Evolutionary conservation across 2,797 vertebrate species (phyloP).

Genomic region (Alosa sapidissima): DNA sequence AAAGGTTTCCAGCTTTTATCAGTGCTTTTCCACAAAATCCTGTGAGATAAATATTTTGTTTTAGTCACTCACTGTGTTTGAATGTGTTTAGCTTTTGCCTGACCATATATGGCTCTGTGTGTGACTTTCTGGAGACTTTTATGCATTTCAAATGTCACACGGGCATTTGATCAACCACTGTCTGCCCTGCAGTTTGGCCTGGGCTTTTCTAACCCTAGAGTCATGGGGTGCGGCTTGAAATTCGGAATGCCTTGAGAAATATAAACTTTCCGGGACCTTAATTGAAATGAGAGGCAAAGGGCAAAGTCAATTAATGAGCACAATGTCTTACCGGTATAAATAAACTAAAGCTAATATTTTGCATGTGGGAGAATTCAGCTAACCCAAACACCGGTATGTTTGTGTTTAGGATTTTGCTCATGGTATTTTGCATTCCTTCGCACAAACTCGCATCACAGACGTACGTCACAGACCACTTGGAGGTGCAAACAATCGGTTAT

Average conservation of each 20-base stretch:
- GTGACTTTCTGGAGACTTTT: neutral
- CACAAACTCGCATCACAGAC: no score
- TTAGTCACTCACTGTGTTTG: neutral
- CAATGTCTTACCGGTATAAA: no score
- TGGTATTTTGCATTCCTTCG: no score
- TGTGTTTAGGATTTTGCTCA: no score
- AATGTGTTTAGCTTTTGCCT: neutral
- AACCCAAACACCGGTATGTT: no score
- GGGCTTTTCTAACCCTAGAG: neutral
- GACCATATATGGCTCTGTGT: neutral
- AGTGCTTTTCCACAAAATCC: neutral
- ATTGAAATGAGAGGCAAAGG: no score
- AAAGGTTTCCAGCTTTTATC: neutral
- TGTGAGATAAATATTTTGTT: neutral
- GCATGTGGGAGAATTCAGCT: no score
- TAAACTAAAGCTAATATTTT: no score
- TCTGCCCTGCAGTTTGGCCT: neutral
- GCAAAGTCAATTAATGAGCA: no score
- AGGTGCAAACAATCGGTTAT: no score
- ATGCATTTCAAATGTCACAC: neutral
- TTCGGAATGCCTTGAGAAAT: neutral
- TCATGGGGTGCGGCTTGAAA: neutral
- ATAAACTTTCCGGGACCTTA: neutral
- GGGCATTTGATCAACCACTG: neutral
- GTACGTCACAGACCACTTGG: no score